Evolutionary conservation across 2,888 invertebrate genomes (phyloP).

Genomic region (Hypselothyrea guttata): DNA sequence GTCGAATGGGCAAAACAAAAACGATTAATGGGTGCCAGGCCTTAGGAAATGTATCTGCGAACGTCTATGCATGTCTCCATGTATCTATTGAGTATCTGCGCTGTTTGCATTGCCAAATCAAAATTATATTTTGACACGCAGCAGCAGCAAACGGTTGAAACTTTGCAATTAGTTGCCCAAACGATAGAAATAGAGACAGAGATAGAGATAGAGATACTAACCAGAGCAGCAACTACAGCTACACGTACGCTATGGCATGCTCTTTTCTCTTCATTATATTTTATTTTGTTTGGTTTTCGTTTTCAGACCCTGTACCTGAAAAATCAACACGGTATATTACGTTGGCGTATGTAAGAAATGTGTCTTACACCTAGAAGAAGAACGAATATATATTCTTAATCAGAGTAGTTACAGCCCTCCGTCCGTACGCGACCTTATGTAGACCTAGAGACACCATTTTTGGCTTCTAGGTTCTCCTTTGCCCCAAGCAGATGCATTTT

Average conservation of each 20-base stretch:
- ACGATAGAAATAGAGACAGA: conserved; percentile 23
- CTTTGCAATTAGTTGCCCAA: conserved; percentile 62
- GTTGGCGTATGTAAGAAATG: no score
- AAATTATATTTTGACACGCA: conserved; percentile 75
- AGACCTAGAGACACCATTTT: no score
- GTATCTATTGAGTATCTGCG: conserved; percentile 6
- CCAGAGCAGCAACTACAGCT: conserved; percentile 15
- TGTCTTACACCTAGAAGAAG: no score
- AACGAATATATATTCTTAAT: no score
- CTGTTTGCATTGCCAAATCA: conserved; percentile 33
- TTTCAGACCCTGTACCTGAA: no score
- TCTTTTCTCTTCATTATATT: no score
- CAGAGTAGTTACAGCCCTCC: no score
- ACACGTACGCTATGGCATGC: conserved; percentile 27
- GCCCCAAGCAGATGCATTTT: no score
- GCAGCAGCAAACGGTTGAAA: conserved; percentile 49
- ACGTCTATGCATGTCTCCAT: conserved; percentile 24
- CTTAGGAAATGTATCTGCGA: conserved; percentile 27
- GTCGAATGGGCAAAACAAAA: conserved; percentile 46
- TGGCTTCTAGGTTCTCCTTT: no score
- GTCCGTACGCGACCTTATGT: no score
- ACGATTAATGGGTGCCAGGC: conserved; percentile 60
- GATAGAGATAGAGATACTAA: conserved; percentile 19
- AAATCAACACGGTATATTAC: no score
- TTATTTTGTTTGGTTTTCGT: not conserved